Evolutionary conservation across 2,113 vertebrate genomes (phyloP).

Genomic region (Dicaeum eximium): DNA sequence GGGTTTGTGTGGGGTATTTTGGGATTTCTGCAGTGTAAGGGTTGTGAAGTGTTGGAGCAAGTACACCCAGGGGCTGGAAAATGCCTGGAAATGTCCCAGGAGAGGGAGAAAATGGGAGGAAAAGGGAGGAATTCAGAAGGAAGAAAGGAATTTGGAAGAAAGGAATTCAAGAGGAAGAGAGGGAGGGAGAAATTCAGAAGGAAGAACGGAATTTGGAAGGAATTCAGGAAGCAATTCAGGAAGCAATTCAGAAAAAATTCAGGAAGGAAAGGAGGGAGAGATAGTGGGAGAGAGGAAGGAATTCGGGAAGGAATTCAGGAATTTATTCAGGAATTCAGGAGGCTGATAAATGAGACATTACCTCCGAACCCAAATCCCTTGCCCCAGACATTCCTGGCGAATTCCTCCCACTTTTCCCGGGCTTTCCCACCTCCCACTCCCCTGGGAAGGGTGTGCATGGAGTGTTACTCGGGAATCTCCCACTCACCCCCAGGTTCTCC

Average conservation of each 20-base stretch:
- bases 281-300: no score
- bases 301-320: neutral
- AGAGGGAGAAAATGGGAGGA: neutral
- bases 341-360: accelerated
- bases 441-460: neutral
- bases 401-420: neutral
- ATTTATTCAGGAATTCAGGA: neutral
- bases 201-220: neutral
- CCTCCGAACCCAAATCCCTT: neutral
- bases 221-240: no score
- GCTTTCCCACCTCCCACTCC: conserved; percentile 41
- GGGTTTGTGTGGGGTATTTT: accelerated
- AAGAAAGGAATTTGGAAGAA: neutral
- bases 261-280: no score
- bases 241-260: no score
- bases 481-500: conserved; percentile 95
- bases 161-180: no score
- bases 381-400: neutral
- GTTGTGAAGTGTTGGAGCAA: accelerated
- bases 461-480: neutral
- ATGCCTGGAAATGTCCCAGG: neutral
- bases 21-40: neutral
- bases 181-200: neutral
- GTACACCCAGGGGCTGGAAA: neutral
- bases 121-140: neutral